Evolutionary conservation across 2,113 vertebrate species (phyloP), one percentile per base, ranked within the genome.

Genomic region (Anolis sagrei): DNA sequence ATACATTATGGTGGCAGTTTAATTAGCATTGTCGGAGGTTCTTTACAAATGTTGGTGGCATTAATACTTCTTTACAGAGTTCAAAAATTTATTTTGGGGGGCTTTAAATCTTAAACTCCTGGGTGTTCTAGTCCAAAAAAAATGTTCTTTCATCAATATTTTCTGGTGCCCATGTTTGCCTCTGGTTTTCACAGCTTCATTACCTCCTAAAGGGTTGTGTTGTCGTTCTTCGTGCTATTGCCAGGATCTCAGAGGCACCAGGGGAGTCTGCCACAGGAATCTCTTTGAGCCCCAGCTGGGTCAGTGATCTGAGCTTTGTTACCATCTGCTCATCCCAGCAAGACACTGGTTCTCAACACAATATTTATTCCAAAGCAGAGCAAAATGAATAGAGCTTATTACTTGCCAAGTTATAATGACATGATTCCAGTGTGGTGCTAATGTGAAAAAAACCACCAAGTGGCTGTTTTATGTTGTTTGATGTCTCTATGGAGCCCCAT

Each of bases 291-390:
- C 61, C 49, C 36, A 0, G 13, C 14, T 1, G 0, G 2, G 8
- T 0, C 13, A 73, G 13, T 27, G 69, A 34, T 39, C 32, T 62
- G 51, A 21, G 25, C 23, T 29, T 51, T 39, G 49, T 9, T 7
- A 0, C 0, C 39, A 74, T 85, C 44, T 44, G 27, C 16, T 68
- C n/a, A 18, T 48, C 76, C 25, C 7, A 10, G 3, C 8, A 23
- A 23, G 1, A 27, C 75, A n/a, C 48, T 39, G 58, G 86, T 0
- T 10, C 27, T 36, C 69, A 10, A 76, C 76, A 76, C 64, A 81
- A 21, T 1, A 0, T 21, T 58, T 0, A 0, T 54, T 62, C 39
- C 5, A 1, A 64, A 79, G 39, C 1, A n/a, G 76, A 66, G 54
- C 54, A 64, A 82, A 75, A 74, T 58, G 77, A 1, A 54, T 48